Base-by-base conservation (phyloP, 92 coral and sea anemone species). In the Bergia sp. region DNA sequence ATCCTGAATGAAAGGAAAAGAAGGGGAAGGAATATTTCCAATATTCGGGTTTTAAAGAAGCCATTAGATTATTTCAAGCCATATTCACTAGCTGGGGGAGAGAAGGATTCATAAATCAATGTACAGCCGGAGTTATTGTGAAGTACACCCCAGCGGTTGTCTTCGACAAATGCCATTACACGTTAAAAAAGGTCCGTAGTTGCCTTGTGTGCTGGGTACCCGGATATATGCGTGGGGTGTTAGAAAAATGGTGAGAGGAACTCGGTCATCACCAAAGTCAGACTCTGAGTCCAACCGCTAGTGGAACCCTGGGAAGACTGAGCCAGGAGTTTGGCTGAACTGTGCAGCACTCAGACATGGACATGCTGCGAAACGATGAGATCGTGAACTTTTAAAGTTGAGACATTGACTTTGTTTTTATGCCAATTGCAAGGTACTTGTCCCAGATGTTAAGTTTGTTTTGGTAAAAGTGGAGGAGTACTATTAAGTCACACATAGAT, bases 201-300 rank as follows among this genome's bases (percentile, higher is more conserved):
- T 3, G 23, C 71, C 18, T 5, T 8, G 10, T 64, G 0, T 64
- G 23, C 71, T 64, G 2, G 71, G 18, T 64, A 64, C 1, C 71
- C 5, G 23, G 73, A 15, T 66, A 11, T 66, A 18, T 66, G 37
- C n/a, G 4, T 66, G 73, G 23, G 4, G 4, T 66, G 29, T 18
- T 13, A 6, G 73, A 15, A 66, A 66, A 2, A 5, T 15, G 73
- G 37, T 66, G 73, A 0, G 29, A 5, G n/a, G 1, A 66, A 66
- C 29, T 66, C 1, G 73, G n/a, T 18, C 73, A 66, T 66, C 29
- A 13, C 16, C 88, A 43, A 88, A 65, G 78, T 89, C 91, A 4
- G 81, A 81, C 15, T 41, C 82, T 7, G 53, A 66, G 13, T 5
- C 2, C 37, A 7, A 20, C 1, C 81, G 42, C 47, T 7, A 49